These are phyloP conservation scores for Thalpophila matura DNA, from an alignment of 2,888 invertebrate species.

Conservation along the genomic window DNA sequence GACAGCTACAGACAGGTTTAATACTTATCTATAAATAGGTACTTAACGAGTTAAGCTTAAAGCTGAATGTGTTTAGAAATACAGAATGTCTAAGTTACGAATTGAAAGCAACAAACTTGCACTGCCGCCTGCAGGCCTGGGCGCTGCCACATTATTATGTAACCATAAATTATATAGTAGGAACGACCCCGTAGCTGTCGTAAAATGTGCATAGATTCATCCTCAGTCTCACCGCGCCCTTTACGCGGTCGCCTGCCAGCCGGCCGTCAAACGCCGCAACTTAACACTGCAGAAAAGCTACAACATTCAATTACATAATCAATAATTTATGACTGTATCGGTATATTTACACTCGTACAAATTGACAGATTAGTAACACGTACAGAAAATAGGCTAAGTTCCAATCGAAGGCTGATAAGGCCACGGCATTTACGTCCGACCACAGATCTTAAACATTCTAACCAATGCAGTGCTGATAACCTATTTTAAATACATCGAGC, in stretches of 20 bases:
- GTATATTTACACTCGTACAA: constrained; percentile 37
- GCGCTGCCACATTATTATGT: constrained; percentile 45
- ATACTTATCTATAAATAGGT: constrained; percentile 8
- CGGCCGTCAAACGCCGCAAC: constrained; percentile 38
- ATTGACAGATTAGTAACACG: constrained; percentile 37
- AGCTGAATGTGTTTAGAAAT: neutral
- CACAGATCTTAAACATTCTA: constrained; percentile 56
- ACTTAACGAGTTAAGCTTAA: neutral
- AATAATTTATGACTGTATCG: constrained; percentile 29
- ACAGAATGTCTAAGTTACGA: constrained; percentile 2
- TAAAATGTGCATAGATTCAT: constrained; percentile 62
- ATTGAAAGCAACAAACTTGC: constrained; percentile 27
- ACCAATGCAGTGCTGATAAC: constrained; percentile 59
- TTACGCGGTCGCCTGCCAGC: constrained; percentile 50
- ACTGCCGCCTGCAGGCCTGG: constrained; percentile 15
- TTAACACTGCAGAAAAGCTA: constrained; percentile 47
- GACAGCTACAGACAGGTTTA: constrained; percentile 12
- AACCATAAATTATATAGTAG: constrained; percentile 56
- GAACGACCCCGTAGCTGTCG: constrained; percentile 54
- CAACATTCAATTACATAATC: constrained; percentile 46
- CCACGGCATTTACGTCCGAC: constrained; percentile 54
- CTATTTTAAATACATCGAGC: constrained; percentile 58
- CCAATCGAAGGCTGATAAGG: constrained; percentile 58
- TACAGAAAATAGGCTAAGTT: constrained; percentile 63
- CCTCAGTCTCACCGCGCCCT: constrained; percentile 59